Evolutionary conservation across 2,888 invertebrate species (phyloP), one percentile per base, ranked within the genome.

Genomic region (Andrena minutula): DNA sequence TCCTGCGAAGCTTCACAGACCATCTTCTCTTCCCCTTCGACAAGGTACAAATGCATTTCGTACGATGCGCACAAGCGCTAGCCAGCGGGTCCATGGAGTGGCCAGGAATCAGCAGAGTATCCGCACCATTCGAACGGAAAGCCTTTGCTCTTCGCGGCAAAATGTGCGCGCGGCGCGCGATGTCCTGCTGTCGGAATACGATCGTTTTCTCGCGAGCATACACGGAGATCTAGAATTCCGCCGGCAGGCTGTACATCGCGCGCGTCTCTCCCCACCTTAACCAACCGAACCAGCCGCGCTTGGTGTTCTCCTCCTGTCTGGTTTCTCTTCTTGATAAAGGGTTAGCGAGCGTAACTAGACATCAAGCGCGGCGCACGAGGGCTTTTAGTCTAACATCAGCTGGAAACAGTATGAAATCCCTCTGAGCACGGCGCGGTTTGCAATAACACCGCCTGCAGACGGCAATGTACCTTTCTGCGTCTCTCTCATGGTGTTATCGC

Each of bases 1-100:
- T 23, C 28, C 51, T 32, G 7, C 58, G 26, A 58, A 26, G 47
- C 26, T 71, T 64, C 26, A 60, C 58, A 58, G 58, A 51, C 30
- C 32, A 20, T 49, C 63, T 4, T 49, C n/a, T 71, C 53, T 58
- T 10, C 23, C 1, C 10, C 23, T 63, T 61, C 51, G 35, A 41
- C 75, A 73, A 69, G 78, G 85, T 89, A 89, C 82, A 87, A 89
- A 89, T 88, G 88, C 85, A 88, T 89, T 49, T 85, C 81, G 83
- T 85, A 82, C 82, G 23, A 86, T 89, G 90, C 88, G 85, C 82
- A 84, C 87, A 86, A 89, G 90, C 86, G 79, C 89, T 89, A 89
- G 91, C 85, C 88, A 81, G 88, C 86, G 89, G 92, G 90, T 93
- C 90, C 86, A 83, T 90, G 90, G 92, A 93, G 91, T 92, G 89